phyloP scores from a whole-genome alignment of 2,888 invertebrate genomes.

The Drosophila infuscata region DNA sequence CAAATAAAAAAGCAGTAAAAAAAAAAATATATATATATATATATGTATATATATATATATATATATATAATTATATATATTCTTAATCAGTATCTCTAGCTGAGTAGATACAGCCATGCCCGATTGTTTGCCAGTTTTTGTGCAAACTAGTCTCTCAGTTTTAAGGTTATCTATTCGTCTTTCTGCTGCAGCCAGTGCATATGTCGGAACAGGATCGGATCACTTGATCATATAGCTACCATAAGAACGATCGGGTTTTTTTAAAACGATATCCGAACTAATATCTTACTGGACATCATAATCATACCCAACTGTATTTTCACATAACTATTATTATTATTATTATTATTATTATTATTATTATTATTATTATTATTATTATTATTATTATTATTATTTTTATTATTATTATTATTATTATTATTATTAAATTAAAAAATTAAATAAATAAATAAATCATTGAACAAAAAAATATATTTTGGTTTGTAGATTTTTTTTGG shows the following conservation, averaged over 20 bases:
- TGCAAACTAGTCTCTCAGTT: neutral
- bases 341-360: neutral
- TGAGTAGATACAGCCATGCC: neutral
- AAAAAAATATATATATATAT: too few species aligned
- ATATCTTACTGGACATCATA: neutral
- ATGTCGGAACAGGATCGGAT: neutral
- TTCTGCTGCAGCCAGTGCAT: neutral
- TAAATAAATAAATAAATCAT: neutral
- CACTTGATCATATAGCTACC: neutral
- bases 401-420: neutral
- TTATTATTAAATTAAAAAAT: neutral
- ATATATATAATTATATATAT: neutral
- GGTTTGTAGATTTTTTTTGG: neutral
- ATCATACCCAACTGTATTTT: neutral
- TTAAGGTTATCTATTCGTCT: neutral
- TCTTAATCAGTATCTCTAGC: neutral
- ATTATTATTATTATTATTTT: neutral
- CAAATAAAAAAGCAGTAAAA: neutral
- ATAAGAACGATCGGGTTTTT: neutral
- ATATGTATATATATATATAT: too few species aligned
- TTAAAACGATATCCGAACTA: neutral
- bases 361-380: neutral
- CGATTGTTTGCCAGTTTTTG: neutral
- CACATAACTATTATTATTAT: neutral
- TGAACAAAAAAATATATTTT: neutral